Percentiles rank a stretch among this genome's conserved stretches.
Evolutionary conservation across 2,113 vertebrate species (phyloP).

Genomic region (Podocnemis expansa): DNA sequence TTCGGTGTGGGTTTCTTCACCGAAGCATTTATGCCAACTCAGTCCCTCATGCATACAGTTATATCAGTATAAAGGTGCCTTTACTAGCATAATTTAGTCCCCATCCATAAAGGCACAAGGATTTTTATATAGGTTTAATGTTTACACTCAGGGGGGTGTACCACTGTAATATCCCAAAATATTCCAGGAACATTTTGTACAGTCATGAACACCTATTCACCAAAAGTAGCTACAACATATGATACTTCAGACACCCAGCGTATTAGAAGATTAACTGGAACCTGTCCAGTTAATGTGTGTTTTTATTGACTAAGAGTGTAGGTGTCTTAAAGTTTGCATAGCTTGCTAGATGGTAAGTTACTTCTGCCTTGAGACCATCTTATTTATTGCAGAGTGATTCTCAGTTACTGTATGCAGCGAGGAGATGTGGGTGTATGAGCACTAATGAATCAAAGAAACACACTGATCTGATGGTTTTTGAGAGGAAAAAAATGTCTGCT

Average conservation of each 20-base stretch:
- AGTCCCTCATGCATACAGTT: background rate
- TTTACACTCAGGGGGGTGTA: background rate
- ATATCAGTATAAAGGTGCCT: background rate
- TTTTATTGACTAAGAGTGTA: background rate
- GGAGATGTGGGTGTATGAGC: constrained; percentile 18
- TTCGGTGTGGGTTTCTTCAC: background rate
- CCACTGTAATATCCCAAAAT: background rate
- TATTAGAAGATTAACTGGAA: background rate
- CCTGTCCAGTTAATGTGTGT: background rate
- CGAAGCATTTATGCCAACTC: background rate
- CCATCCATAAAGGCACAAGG: background rate
- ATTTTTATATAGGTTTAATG: too few species aligned
- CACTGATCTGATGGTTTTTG: constrained; percentile 5
- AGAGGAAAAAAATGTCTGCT: constrained; percentile 12
- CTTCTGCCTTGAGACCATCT: background rate
- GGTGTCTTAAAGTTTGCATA: background rate
- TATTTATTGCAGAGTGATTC: background rate
- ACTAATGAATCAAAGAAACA: constrained; percentile 37
- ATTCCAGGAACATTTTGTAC: background rate
- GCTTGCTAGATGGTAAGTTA: background rate
- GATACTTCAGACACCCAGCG: rapidly evolving
- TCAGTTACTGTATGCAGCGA: background rate
- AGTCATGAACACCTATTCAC: background rate
- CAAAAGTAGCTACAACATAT: background rate
- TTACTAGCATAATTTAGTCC: rapidly evolving